Evolutionary conservation across 2,797 vertebrate species (phyloP), one percentile per base, ranked within the genome.

Genomic region (Ispidina picta): DNA sequence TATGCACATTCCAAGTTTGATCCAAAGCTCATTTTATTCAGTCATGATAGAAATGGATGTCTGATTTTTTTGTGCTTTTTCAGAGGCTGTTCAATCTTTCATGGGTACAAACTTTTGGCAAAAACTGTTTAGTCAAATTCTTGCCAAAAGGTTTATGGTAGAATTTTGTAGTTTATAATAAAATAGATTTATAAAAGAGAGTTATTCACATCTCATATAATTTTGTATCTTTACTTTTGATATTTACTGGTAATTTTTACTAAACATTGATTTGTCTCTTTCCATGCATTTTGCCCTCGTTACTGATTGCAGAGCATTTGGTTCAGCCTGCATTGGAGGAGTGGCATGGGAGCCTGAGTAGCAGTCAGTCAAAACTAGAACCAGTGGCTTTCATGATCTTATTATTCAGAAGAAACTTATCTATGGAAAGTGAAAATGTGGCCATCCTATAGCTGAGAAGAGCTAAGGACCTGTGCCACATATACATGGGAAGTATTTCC

Each of bases 111-210:
- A 75, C 83, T 86, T 89, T 89, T 83, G 73, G 91, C 73, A 92
- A 78, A 92, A 90, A 35, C 29, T 49, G 16, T 83, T 87, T 6
- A 73, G 49, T 75, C 51, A 87, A 48, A 63, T 56, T 78, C 87
- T 83, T 91, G 87, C 89, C 92, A 81, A 88, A 92, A 92, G 39
- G 21, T 54, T 69, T 89, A 75, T 76, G 83, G 64, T 76, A 81
- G 70, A 83, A 85, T 59, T 89, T 80, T 86, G 83, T 89, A 81
- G 83, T 71, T 77, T 74, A 88, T 83, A 92, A 64, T 29, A 63
- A 83, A 89, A 87, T 14, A 72, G 31, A 66, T 76, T 86, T 79
- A 52, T 79, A 86, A 73, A 37, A 33, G 23, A 52, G 33, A 21
- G 35, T 86, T 92, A 52, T 89, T 95, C 7, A 73, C 44, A 86